These are phyloP conservation scores for Salminus brasiliensis DNA, from an alignment of 2,113 vertebrate genomes.

Conservation along the genomic window DNA sequence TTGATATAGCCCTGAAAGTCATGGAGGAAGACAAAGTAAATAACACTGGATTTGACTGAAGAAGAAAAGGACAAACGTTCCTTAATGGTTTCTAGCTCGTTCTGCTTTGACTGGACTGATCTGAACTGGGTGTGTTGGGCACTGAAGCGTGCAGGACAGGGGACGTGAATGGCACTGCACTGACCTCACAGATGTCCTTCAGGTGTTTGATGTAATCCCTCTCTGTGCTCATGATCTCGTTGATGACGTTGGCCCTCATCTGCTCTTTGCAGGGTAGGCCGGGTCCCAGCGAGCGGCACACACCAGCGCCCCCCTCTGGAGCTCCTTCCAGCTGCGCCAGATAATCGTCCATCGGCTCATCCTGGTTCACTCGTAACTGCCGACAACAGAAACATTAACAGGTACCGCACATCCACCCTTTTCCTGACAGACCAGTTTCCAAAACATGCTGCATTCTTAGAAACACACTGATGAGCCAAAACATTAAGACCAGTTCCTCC, in stretches of 20 bases:
- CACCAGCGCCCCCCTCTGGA: conserved; percentile 65
- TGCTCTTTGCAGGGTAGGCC: conserved; percentile 90
- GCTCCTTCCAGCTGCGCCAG: conserved; percentile 74
- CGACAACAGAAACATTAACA: background rate
- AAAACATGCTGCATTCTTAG: too few species aligned
- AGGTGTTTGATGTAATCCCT: conserved; percentile 96
- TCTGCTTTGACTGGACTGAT: background rate
- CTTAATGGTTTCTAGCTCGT: too few species aligned
- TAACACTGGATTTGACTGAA: background rate
- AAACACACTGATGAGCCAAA: too few species aligned
- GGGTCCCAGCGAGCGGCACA: conserved; percentile 73
- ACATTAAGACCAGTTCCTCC: too few species aligned
- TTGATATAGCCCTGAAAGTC: conserved; percentile 88
- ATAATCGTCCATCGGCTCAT: conserved; percentile 89
- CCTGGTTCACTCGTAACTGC: conserved; percentile 96
- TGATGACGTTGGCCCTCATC: conserved; percentile 96
- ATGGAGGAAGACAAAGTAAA: background rate
- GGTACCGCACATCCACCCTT: background rate
- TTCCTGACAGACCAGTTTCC: background rate
- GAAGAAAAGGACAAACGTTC: too few species aligned
- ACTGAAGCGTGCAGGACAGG: too few species aligned
- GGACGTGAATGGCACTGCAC: too few species aligned
- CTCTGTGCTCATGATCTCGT: conserved; percentile 96
- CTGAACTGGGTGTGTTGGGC: too few species aligned
- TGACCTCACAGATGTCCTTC: conserved; percentile 97